These are phyloP conservation scores for Cosmopolites sordidus DNA, from an alignment of 2,888 invertebrate species.

Conservation along the genomic window DNA sequence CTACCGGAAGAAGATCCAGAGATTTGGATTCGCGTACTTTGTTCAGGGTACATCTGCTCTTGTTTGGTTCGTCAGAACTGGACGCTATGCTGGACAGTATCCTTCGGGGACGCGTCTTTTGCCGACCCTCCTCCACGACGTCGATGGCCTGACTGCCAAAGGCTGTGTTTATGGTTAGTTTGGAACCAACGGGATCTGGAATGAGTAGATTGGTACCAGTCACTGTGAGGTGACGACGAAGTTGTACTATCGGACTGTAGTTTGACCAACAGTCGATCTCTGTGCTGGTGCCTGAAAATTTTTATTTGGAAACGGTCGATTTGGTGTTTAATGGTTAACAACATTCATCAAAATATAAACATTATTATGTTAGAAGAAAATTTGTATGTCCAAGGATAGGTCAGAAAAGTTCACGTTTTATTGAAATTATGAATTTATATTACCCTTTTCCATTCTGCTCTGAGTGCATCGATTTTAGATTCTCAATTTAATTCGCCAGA, in stretches of 20 bases:
- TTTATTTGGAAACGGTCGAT: conserved; percentile 26
- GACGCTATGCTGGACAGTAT: conserved; percentile 62
- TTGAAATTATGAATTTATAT: too few species aligned
- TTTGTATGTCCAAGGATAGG: too few species aligned
- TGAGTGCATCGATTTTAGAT: too few species aligned
- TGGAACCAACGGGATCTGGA: conserved; percentile 52
- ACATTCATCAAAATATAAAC: too few species aligned
- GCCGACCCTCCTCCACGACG: conserved; percentile 32
- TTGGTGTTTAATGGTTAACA: too few species aligned
- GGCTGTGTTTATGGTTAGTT: conserved; percentile 49
- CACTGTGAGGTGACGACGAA: conserved; percentile 43
- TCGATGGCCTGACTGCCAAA: conserved; percentile 45
- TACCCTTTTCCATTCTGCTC: too few species aligned
- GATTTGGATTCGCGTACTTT: conserved; percentile 60
- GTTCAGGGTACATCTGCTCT: conserved; percentile 41
- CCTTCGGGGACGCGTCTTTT: conserved; percentile 36
- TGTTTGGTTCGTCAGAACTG: conserved; percentile 55
- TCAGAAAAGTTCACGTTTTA: too few species aligned
- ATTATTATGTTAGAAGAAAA: too few species aligned
- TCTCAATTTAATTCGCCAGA: too few species aligned
- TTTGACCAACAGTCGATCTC: conserved; percentile 56
- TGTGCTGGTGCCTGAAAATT: conserved; percentile 46
- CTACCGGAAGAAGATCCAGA: conserved; percentile 59
- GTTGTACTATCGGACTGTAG: conserved; percentile 48
- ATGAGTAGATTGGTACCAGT: conserved; percentile 45